These are phyloP conservation scores for Gymnarchus niloticus DNA, from an alignment of 2,113 vertebrate genomes.

Conservation along the genomic window DNA sequence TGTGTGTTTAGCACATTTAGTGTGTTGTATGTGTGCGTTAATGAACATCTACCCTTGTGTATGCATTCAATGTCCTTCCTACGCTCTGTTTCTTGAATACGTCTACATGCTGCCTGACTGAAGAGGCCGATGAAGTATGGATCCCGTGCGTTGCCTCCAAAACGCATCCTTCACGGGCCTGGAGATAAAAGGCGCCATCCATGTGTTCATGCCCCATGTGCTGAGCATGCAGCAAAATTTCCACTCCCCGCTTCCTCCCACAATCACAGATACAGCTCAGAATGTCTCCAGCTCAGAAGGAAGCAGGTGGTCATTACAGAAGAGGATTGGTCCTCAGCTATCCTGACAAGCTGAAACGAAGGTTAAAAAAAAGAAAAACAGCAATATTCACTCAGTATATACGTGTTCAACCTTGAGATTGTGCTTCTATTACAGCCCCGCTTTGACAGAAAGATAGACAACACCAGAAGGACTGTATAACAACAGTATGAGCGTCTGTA, in stretches of 20 bases:
- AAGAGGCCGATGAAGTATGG: too few relatives aligned
- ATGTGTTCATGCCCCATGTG: neutral
- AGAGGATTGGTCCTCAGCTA: neutral
- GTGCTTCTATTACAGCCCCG: neutral
- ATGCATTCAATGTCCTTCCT: neutral
- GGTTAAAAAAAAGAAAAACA: neutral
- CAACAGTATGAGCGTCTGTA: neutral
- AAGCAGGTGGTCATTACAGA: neutral
- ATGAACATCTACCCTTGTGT: neutral
- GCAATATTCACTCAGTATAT: neutral
- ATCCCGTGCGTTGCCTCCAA: neutral
- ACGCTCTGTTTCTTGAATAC: neutral
- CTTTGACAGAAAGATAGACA: slow-evolving; percentile 1
- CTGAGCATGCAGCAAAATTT: too few relatives aligned
- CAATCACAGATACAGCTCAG: neutral
- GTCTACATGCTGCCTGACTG: neutral
- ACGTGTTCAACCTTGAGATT: neutral
- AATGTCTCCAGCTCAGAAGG: neutral
- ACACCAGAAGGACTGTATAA: neutral
- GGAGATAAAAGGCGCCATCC: neutral
- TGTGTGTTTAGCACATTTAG: neutral
- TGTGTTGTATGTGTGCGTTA: neutral
- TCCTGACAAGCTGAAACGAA: neutral
- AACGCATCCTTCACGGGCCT: neutral
- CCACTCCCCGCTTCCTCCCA: too few relatives aligned